Conservation (phyloP, 2,113 vertebrate species). For the Pterocles burchelli region DNA sequence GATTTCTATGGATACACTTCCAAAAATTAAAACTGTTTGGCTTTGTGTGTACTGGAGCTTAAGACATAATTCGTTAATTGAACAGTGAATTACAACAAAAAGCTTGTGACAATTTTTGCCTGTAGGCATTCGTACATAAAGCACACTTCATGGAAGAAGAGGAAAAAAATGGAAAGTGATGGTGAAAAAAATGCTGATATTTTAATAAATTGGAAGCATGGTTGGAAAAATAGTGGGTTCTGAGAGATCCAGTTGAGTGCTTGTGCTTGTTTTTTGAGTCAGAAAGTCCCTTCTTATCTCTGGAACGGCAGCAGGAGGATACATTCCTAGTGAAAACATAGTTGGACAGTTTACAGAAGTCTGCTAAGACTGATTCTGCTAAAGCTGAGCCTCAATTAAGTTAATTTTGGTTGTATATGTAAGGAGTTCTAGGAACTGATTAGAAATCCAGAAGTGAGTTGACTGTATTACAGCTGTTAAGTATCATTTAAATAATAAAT, state of each 20-base stretch:
- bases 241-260: background rate
- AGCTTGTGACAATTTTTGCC: constrained; percentile 13
- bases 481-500: background rate
- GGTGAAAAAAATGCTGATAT: background rate
- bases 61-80: background rate
- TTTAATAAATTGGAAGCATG: background rate
- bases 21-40: background rate
- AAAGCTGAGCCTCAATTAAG: background rate
- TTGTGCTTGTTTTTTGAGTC: background rate
- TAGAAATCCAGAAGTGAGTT: background rate
- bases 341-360: constrained; percentile 16
- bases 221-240: background rate
- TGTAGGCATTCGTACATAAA: background rate
- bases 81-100: constrained; percentile 12
- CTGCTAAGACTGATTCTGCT: background rate
- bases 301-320: background rate
- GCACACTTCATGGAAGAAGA: background rate
- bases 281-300: background rate
- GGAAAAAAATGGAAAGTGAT: background rate
- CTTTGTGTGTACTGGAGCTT: background rate
- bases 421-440: background rate
- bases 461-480: background rate
- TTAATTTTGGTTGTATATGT: background rate
- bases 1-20: background rate
- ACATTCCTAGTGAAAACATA: background rate